Percentiles rank a stretch among this genome's conserved stretches.
These are phyloP conservation scores for Melanotus villosus DNA, from an alignment of 2,888 invertebrate species.

Conservation along the genomic window DNA sequence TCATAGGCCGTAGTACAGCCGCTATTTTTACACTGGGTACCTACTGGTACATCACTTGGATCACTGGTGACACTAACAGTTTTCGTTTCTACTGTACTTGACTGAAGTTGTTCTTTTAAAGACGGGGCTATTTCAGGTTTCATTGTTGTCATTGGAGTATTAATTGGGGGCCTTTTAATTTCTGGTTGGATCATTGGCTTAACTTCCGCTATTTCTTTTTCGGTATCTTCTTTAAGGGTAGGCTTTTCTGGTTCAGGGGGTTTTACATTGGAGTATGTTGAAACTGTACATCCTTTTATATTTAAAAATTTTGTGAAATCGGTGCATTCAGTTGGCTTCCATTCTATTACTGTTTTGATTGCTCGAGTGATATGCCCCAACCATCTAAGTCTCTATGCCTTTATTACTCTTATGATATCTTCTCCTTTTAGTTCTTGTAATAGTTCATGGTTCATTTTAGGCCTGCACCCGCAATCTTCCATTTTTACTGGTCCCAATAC, in stretches of 20 bases:
- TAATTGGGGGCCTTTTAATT: conserved; percentile 78
- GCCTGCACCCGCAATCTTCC: too few relatives aligned
- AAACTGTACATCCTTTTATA: conserved; percentile 90
- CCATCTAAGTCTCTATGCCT: too few relatives aligned
- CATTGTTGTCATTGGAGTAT: conserved; percentile 72
- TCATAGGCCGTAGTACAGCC: conserved; percentile 82
- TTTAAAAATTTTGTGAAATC: conserved; percentile 98
- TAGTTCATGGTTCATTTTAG: too few relatives aligned
- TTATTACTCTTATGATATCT: too few relatives aligned
- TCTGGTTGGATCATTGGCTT: conserved; percentile 71
- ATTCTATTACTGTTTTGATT: too few relatives aligned
- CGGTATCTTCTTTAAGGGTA: conserved; percentile 71
- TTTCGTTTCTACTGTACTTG: neutral
- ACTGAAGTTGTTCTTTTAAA: conserved; percentile 74
- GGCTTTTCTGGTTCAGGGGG: conserved; percentile 90
- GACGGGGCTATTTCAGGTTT: conserved; percentile 76
- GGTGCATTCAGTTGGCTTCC: too few relatives aligned
- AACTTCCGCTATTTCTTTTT: conserved; percentile 75
- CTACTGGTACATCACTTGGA: conserved; percentile 72
- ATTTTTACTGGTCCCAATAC: too few relatives aligned
- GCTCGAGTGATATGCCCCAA: too few relatives aligned
- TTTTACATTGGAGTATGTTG: conserved; percentile 91
- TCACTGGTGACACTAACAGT: conserved; percentile 47
- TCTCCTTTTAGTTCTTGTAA: too few relatives aligned
- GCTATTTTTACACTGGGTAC: conserved; percentile 89